Conservation (phyloP, 2,797 vertebrate genomes). For the Danionella dracula region DNA sequence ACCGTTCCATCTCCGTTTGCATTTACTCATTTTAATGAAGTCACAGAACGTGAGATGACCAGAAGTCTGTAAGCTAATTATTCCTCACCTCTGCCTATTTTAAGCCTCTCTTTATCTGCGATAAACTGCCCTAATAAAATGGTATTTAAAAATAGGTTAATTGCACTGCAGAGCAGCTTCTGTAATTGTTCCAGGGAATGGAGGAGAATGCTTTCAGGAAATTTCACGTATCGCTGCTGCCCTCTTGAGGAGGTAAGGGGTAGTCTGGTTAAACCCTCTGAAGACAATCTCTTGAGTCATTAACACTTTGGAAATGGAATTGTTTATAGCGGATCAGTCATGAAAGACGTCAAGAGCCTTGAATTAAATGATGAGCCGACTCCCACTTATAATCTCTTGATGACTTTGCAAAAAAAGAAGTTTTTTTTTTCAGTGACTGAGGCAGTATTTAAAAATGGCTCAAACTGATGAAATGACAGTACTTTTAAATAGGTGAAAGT, state of each 20-base stretch:
- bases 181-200: constrained; percentile 54
- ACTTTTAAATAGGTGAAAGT: no score
- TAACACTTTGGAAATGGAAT: constrained; percentile 36
- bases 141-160: constrained; percentile 59
- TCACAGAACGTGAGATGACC: constrained; percentile 3
- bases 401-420: no score
- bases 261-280: neutral
- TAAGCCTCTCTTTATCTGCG: constrained; percentile 51
- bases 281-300: constrained; percentile 41
- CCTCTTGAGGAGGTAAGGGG: constrained; percentile 32
- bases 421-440: no score
- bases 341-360: constrained; percentile 42
- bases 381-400: constrained; percentile 9
- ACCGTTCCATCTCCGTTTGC: constrained; percentile 23
- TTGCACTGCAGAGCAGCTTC: constrained; percentile 51
- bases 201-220: constrained; percentile 34
- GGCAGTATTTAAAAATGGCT: no score
- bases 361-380: constrained; percentile 33
- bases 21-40: constrained; percentile 41
- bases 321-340: constrained; percentile 37
- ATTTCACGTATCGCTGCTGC: constrained; percentile 51
- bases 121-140: constrained; percentile 60
- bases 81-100: constrained; percentile 51
- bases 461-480: no score
- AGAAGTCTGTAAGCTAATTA: constrained; percentile 49